Evolutionary conservation across 2,888 invertebrate genomes (phyloP), one percentile per base, ranked within the genome.

Genomic region (Cryptus armator): DNA sequence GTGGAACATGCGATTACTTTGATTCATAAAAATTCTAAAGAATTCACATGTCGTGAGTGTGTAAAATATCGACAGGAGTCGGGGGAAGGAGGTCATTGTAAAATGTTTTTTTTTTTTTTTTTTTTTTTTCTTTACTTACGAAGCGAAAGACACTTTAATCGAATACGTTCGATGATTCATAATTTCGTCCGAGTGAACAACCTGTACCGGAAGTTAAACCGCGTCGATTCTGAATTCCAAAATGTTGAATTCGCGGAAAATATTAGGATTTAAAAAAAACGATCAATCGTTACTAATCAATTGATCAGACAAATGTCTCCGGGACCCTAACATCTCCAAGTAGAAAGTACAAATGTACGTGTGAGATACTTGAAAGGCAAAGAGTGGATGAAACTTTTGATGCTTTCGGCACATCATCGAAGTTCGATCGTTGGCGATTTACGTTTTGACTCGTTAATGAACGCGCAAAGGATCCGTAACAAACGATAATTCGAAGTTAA

Each of bases 291-390:
- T 37, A 16, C 6, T 19, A 24, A 29, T 59, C 62, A 29, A 46
- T 43, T 7, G 62, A 59, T 59, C 32, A 32, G 10, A 56, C 16
- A 24, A 24, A 19, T 56, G 24, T 56, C 56, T 56, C 56, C 12
- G 24, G 9, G 10, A 12, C 12, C 19, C 56, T 19, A 4, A 24
- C 19, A 44, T 56, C 43, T 72, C 10, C 29, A 16, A 81, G 70
- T 71, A 62, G 56, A 86, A 74, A 76, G 44, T 71, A 44, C 77
- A 84, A 85, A 89, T 86, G 77, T 87, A 75, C 84, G 84, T 88
- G 88, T 90, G 88, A 71, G 87, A 89, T 84, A 87, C 87, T 89
- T 88, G 89, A 90, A 92, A 92, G 92, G 92, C 92, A 91, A 90
- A 92, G 87, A 92, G 89, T 92, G 92, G 89, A 91, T 88, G 90